Base-by-base conservation (phyloP, 1,140 invertebrate species). In the Lucilia sericata region DNA sequence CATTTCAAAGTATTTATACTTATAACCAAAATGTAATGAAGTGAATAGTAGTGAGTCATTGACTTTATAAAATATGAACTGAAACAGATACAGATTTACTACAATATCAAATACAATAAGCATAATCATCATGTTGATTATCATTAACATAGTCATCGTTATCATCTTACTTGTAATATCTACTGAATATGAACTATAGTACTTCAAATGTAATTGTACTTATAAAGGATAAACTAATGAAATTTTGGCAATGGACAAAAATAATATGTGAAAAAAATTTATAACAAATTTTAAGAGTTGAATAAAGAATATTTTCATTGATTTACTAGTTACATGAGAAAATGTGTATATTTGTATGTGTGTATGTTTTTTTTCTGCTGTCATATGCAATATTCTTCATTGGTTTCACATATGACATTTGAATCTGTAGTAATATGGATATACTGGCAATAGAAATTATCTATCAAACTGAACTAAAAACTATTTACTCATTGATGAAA, bases 341-440 rank as follows among this genome's bases (percentile, higher is more conserved):
- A 49, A 49, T 25, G 42, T 19, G 42, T n/a, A 49, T 19, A 49
- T 80, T n/a, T 30, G 25, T 30, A 2, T 30, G 25, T 30, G 3
- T 30, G 25, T 30, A 30, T 1, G 25, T 30, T 30, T 3, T 30
- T 51, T 19, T 51, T 17, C 42, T 51, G 47, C 76, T 80, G 76
- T 80, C 76, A 80, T 80, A 80, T 80, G 13, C 76, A 49, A 80
- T 80, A 49, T 47, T 80, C 51, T 30, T 49, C 76, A 80, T 49
- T 80, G 76, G 51, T 80, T 80, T 51, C 76, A 49, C 76, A 80
- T 80, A 49, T 49, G 42, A 80, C 19, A n/a, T 80, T 80, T 80
- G 76, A 80, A 80, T 80, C 1, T 30, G 25, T 30, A n/a, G n/a
- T n/a, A n/a, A n/a, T n/a, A n/a, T n/a, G n/a, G n/a, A n/a, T n/a